These are phyloP conservation scores for Pipra filicauda DNA, from an alignment of 2,113 vertebrate genomes.

Conservation along the genomic window DNA sequence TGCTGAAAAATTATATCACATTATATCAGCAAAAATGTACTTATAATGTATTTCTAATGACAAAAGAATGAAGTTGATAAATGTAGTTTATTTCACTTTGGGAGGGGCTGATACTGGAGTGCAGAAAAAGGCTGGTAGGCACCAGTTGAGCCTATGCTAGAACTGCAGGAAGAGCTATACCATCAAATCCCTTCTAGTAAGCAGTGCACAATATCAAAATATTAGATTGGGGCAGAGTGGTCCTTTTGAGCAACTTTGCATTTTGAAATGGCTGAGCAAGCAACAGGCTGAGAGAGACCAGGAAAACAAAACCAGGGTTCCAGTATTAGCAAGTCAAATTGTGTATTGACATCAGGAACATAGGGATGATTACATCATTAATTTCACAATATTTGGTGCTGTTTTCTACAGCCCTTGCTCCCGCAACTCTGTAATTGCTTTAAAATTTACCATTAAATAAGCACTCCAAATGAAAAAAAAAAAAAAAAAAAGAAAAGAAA, in stretches of 20 bases:
- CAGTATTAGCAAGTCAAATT: conserved; percentile 5
- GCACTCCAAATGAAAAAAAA: not conserved
- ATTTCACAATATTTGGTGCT: not conserved
- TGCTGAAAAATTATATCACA: not conserved
- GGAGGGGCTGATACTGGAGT: not conserved
- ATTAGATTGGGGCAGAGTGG: not conserved
- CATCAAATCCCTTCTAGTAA: not conserved
- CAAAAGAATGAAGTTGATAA: not conserved
- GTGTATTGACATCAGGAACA: not conserved
- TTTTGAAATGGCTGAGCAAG: not conserved
- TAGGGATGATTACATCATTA: not conserved
- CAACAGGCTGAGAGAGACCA: not conserved
- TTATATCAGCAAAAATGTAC: not conserved
- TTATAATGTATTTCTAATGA: not conserved
- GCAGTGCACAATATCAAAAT: not conserved
- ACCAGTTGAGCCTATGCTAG: not conserved
- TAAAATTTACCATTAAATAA: not conserved
- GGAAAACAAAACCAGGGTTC: not conserved
- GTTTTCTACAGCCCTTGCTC: not conserved
- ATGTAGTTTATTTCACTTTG: not conserved
- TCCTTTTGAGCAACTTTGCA: not conserved
- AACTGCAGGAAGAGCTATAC: not conserved
- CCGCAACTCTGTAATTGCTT: not conserved
- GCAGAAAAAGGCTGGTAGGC: not conserved
- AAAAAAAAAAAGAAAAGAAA: not conserved